Evolutionary conservation across 2,888 invertebrate genomes (phyloP).

Genomic region (Drosophila aldrichi): DNA sequence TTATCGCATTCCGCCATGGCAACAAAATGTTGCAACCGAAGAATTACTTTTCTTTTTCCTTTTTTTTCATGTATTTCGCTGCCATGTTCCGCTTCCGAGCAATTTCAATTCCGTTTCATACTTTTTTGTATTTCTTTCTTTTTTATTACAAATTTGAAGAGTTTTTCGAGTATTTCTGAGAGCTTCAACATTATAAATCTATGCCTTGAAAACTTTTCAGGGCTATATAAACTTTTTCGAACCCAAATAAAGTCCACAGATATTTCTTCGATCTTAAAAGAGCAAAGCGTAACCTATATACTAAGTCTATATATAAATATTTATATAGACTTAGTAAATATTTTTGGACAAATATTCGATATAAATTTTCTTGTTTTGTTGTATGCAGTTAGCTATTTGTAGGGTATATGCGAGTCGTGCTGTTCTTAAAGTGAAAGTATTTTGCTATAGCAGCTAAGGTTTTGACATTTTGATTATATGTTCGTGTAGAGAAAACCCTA

Average conservation of each 20-base stretch:
- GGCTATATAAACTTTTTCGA: background rate
- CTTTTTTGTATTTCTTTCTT: background rate
- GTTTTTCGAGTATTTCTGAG: background rate
- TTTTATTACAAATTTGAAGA: background rate
- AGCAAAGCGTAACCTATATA: too few relatives aligned
- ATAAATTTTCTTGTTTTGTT: too few relatives aligned
- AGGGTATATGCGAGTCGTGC: too few relatives aligned
- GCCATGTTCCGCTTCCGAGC: conserved; percentile 5
- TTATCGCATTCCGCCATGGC: conserved; percentile 37
- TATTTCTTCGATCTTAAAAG: background rate
- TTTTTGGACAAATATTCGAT: background rate
- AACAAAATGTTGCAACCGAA: conserved; percentile 21
- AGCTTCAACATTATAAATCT: background rate
- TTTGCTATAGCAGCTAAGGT: too few relatives aligned
- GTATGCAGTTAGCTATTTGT: too few relatives aligned
- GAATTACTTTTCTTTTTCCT: background rate
- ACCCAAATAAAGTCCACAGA: background rate
- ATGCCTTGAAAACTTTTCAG: background rate
- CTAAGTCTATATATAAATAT: too few relatives aligned
- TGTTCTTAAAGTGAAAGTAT: too few relatives aligned
- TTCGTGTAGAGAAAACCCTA: too few relatives aligned
- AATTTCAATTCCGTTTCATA: conserved; percentile 2
- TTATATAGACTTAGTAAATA: too few relatives aligned
- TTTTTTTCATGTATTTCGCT: background rate
- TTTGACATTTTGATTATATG: too few relatives aligned